Evolutionary conservation across 1,140 invertebrate species (phyloP).

Genomic region (Drosophila tropicalis): DNA sequence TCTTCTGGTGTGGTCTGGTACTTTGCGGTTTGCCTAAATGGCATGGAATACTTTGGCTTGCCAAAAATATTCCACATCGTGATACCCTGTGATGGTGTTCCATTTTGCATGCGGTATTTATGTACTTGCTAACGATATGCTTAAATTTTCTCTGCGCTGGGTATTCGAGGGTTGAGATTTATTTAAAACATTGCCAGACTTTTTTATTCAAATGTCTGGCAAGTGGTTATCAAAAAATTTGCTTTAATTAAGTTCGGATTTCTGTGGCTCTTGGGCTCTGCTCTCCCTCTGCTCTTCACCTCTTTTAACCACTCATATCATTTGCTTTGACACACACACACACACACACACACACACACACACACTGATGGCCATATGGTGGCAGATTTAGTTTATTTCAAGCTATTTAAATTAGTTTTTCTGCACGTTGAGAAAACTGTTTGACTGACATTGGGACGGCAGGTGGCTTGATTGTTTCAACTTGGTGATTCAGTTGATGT

Average conservation of each 20-base stretch:
- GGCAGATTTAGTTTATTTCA: background rate
- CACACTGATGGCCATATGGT: too few relatives aligned
- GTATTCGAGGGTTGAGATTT: background rate
- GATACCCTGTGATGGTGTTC: background rate
- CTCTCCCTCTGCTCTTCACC: too few relatives aligned
- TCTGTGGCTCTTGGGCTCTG: too few relatives aligned
- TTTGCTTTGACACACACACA: too few relatives aligned
- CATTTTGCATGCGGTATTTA: background rate
- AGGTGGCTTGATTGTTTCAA: constrained; percentile 6
- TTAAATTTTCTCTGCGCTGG: background rate
- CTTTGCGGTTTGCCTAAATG: constrained; percentile 25
- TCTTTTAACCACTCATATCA: too few relatives aligned
- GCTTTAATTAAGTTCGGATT: constrained; percentile 9
- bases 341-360: too few relatives aligned
- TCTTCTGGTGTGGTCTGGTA: constrained; percentile 1
- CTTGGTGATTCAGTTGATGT: constrained; percentile 9
- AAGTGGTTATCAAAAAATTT: constrained; percentile 4
- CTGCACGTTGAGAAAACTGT: background rate
- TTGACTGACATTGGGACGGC: background rate
- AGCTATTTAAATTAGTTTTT: constrained; percentile 4
- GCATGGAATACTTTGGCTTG: constrained; percentile 16
- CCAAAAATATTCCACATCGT: background rate
- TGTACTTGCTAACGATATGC: background rate
- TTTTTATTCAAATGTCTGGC: background rate
- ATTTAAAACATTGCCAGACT: background rate